These are phyloP conservation scores for Danaus melanippus DNA, from an alignment of 1,140 invertebrate genomes.

Conservation along the genomic window DNA sequence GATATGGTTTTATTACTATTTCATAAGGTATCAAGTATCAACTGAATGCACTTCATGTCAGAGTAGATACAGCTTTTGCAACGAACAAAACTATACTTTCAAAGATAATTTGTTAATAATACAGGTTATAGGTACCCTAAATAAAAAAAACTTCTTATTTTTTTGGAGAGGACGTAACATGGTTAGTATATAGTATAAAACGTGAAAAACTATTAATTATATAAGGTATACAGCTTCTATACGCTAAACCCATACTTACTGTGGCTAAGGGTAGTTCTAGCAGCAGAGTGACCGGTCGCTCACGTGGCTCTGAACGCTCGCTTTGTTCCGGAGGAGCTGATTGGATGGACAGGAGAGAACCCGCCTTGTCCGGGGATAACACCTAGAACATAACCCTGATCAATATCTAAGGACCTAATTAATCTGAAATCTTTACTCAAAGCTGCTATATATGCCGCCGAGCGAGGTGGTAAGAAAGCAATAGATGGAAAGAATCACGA, in stretches of 20 bases:
- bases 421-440: slow-evolving; percentile 84
- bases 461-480: slow-evolving; percentile 85
- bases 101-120: too few species aligned
- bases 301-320: slow-evolving; percentile 44
- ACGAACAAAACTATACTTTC: too few species aligned
- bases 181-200: too few species aligned
- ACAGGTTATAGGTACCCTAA: too few species aligned
- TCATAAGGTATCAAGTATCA: too few species aligned
- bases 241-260: slow-evolving; percentile 26
- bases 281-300: slow-evolving; percentile 49
- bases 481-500: slow-evolving; percentile 74
- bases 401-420: slow-evolving; percentile 48
- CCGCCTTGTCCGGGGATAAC: slow-evolving; percentile 46
- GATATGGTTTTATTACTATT: too few species aligned
- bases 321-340: slow-evolving; percentile 59
- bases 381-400: slow-evolving; percentile 25
- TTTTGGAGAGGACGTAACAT: too few species aligned
- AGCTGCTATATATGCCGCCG: slow-evolving; percentile 83
- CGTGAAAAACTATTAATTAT: too few species aligned
- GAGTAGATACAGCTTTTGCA: too few species aligned
- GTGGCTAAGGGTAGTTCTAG: slow-evolving; percentile 52
- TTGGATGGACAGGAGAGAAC: slow-evolving; percentile 60
- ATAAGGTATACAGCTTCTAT: too few species aligned
- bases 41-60: too few species aligned
- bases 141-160: too few species aligned